Conservation (phyloP, 1,140 invertebrate genomes). For the Trinorchestia longiramus region DNA sequence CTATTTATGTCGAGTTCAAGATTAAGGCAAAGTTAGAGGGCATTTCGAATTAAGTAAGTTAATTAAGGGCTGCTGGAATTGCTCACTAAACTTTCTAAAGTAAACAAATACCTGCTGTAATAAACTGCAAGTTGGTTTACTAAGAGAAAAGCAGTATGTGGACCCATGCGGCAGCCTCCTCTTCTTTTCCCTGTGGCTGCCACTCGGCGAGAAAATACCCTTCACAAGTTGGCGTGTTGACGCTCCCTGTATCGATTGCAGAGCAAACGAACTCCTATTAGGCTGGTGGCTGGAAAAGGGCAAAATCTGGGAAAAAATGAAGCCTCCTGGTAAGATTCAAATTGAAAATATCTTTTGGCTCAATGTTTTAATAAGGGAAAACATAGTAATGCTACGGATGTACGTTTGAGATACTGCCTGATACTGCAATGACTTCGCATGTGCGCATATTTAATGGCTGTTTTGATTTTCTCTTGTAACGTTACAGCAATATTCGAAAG, state of each 20-base stretch:
- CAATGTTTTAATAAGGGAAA: neutral
- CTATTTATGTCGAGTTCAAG: too few relatives aligned
- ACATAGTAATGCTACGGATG: neutral
- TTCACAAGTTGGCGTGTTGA: neutral
- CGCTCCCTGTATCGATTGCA: neutral
- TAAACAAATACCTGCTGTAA: too few relatives aligned
- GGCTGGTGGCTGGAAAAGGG: neutral
- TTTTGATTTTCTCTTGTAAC: neutral
- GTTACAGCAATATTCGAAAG: neutral
- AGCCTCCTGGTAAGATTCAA: neutral
- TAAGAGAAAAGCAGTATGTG: too few relatives aligned
- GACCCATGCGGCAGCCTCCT: neutral
- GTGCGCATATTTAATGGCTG: neutral
- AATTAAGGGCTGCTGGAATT: neutral
- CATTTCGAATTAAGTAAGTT: too few relatives aligned
- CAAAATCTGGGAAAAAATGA: neutral
- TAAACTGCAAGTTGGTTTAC: too few relatives aligned
- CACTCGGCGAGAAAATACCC: neutral
- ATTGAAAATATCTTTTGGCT: neutral
- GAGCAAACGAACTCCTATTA: conserved; percentile 7
- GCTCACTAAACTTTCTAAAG: too few relatives aligned
- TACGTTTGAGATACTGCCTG: too few relatives aligned
- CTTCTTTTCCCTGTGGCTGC: neutral
- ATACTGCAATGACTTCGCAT: too few relatives aligned
- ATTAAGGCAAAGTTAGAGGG: too few relatives aligned